phyloP scores from a whole-genome alignment of 2,797 vertebrate genomes.

The Amblyopsis hoosieri region DNA sequence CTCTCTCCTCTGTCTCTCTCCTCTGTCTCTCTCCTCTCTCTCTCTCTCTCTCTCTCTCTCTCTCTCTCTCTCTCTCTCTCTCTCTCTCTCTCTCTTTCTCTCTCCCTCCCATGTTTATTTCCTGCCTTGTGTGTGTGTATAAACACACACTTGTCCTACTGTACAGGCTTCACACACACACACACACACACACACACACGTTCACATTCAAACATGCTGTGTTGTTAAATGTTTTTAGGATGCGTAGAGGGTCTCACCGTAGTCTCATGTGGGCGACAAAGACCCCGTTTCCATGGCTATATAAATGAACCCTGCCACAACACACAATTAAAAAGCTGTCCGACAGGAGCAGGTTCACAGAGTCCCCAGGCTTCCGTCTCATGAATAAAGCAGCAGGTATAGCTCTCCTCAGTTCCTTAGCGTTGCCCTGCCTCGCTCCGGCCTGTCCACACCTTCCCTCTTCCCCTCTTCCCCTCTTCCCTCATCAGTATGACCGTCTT shows the following conservation, averaged over 20 bases:
- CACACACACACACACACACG: background rate
- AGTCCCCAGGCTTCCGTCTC: no score
- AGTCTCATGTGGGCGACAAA: slow-evolving; percentile 12
- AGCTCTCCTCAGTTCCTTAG: no score
- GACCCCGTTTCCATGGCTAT: slow-evolving; percentile 2
- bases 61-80: background rate
- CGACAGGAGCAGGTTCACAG: no score
- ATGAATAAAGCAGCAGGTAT: no score
- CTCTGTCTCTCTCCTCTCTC: no score
- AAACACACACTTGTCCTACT: no score
- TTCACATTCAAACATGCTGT: background rate
- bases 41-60: no score
- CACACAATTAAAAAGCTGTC: no score
- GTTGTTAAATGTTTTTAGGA: background rate
- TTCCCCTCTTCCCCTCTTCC: slow-evolving; percentile 2
- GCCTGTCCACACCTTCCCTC: slow-evolving; percentile 12
- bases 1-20: no score
- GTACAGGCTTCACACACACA: background rate
- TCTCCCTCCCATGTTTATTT: background rate
- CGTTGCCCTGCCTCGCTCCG: background rate
- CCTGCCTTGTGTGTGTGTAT: no score
- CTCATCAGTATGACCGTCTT: slow-evolving; percentile 60
- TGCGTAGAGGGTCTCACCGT: background rate
- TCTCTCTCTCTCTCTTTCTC: slow-evolving; percentile 11
- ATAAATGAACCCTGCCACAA: no score